Percentiles rank a stretch among this genome's conserved stretches.
Conservation (phyloP, 2,888 invertebrate species). For the Thymelicus lineola region DNA sequence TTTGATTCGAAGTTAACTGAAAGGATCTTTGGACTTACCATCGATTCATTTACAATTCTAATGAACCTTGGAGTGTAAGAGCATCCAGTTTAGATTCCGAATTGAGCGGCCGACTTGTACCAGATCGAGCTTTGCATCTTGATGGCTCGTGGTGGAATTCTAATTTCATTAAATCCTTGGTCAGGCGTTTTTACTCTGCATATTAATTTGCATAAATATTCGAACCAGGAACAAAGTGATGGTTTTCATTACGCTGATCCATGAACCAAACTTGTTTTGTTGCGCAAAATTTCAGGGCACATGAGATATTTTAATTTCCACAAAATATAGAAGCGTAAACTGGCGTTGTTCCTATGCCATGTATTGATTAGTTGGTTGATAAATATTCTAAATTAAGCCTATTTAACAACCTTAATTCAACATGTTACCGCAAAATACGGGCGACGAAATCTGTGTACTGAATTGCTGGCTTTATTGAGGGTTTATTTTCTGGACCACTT, state of each 20-base stretch:
- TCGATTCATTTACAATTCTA: conserved; percentile 79
- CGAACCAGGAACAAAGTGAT: background rate
- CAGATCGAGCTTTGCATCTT: conserved; percentile 75
- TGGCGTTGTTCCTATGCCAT: background rate
- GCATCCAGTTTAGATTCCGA: conserved; percentile 67
- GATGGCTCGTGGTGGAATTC: conserved; percentile 58
- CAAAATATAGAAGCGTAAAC: background rate
- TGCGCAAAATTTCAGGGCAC: too few species aligned
- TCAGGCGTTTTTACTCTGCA: conserved; percentile 37
- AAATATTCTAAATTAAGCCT: conserved; percentile 25
- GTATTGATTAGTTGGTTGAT: conserved; percentile 5
- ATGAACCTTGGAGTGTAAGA: conserved; percentile 75
- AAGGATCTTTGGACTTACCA: conserved; percentile 65
- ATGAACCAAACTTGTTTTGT: too few species aligned
- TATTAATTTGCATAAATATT: conserved; percentile 20
- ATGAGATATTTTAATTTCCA: background rate
- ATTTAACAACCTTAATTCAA: conserved; percentile 9
- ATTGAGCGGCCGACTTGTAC: conserved; percentile 63
- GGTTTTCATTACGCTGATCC: background rate
- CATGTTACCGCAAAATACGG: conserved; percentile 17
- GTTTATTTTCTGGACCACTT: conserved; percentile 21
- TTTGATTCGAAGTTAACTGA: conserved; percentile 80
- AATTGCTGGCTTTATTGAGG: conserved; percentile 22
- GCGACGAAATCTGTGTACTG: conserved; percentile 14
- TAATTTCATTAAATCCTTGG: conserved; percentile 46